phyloP scores from a whole-genome alignment of 2,113 vertebrate genomes.

The Morone saxatilis region DNA sequence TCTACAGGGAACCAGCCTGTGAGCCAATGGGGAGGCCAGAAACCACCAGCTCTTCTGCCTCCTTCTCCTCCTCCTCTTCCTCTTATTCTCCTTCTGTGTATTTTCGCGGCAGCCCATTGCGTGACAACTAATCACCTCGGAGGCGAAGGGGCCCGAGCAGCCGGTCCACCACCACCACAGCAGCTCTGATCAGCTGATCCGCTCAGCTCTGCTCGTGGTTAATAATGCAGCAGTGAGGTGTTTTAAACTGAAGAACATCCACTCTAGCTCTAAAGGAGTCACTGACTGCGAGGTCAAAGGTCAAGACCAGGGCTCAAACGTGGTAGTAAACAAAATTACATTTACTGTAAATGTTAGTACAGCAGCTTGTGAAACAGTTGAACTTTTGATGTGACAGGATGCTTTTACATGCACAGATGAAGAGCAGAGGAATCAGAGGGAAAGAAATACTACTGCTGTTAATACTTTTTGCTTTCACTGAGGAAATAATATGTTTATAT shows the following conservation, averaged over 20 bases:
- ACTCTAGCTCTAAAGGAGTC: neutral
- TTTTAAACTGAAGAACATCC: neutral
- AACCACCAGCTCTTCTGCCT: neutral
- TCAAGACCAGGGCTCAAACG: neutral
- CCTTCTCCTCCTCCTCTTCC: neutral
- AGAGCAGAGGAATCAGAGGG: no score
- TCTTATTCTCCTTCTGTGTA: conserved; percentile 4
- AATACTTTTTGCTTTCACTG: no score
- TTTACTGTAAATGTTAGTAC: conserved; percentile 17
- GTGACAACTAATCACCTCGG: conserved; percentile 63
- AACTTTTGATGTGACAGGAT: neutral
- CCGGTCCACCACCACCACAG: neutral
- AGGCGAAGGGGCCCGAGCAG: neutral
- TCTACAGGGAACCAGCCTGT: neutral
- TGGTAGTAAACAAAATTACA: neutral
- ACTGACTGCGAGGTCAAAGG: conserved; percentile 5
- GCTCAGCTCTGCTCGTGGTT: conserved; percentile 21
- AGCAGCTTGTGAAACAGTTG: neutral
- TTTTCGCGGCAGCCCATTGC: conserved; percentile 18
- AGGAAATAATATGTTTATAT: neutral
- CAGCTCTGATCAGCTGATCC: conserved; percentile 52
- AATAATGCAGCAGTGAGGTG: conserved; percentile 32
- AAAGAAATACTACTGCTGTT: neutral
- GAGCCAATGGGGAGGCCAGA: conserved; percentile 37
- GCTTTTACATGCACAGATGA: no score